Percentiles rank a stretch among this genome's conserved stretches.
Conservation (phyloP, 37 sponge, comb jelly and placozoan genomes). For the Spongilla lacustris region DNA sequence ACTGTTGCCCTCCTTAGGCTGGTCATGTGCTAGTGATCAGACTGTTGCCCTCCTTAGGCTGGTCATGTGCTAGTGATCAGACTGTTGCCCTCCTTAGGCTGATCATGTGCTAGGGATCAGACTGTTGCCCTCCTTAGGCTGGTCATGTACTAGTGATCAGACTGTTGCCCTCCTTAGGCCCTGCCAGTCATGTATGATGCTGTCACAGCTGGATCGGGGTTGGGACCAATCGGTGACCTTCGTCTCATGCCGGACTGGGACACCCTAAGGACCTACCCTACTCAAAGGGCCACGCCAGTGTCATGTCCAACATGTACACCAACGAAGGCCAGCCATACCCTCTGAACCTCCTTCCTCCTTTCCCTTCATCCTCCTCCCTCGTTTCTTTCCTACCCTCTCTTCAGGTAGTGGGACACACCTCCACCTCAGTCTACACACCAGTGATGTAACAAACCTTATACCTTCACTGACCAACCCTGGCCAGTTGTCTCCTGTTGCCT, state of each 20-base stretch:
- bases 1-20: too few species aligned
- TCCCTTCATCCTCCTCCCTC: too few species aligned
- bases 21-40: too few species aligned
- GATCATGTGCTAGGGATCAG: too few species aligned
- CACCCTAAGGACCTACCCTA: slow-evolving; percentile 39
- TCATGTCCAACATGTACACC: slow-evolving; percentile 36
- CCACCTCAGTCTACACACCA: slow-evolving; percentile 41
- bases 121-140: too few species aligned
- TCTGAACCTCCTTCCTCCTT: too few species aligned
- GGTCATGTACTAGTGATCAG: too few species aligned
- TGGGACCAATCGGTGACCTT: slow-evolving; percentile 35
- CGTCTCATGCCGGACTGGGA: slow-evolving; percentile 44
- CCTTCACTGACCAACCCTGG: slow-evolving; percentile 15
- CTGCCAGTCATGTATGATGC: slow-evolving; percentile 40
- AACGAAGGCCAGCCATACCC: slow-evolving; percentile 21
- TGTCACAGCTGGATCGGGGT: not conserved
- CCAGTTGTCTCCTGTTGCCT: slow-evolving; percentile 19
- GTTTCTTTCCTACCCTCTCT: slow-evolving; percentile 12
- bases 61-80: too few species aligned
- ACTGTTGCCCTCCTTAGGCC: slow-evolving; percentile 6
- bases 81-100: too few species aligned
- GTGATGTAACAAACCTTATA: slow-evolving; percentile 17
- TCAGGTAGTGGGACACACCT: slow-evolving; percentile 46
- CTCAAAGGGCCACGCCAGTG: not conserved
- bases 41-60: too few species aligned